Evolutionary conservation across 2,113 vertebrate genomes (phyloP).

Genomic region (Vireo altiloquus): DNA sequence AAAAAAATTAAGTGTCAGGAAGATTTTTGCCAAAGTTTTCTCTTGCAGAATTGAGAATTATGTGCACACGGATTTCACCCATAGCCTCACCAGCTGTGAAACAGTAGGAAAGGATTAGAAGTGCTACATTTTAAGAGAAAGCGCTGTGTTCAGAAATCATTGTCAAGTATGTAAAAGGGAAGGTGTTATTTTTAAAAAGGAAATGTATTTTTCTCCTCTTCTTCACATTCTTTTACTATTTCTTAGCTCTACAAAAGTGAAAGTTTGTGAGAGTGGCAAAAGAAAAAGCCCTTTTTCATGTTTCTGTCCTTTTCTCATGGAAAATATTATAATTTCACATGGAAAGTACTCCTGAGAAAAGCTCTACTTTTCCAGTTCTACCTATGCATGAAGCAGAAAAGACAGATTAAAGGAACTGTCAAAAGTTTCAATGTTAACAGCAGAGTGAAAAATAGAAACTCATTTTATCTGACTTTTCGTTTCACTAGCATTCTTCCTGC

Average conservation of each 20-base stretch:
- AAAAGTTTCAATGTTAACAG: conserved; percentile 1
- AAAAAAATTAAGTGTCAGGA: neutral
- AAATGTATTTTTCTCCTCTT: neutral
- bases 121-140: neutral
- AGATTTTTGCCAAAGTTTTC: neutral
- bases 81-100: neutral
- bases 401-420: conserved; percentile 15
- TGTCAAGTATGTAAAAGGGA: neutral
- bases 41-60: neutral
- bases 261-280: neutral
- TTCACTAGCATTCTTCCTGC: neutral
- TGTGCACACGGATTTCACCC: neutral
- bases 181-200: neutral
- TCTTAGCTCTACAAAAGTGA: neutral
- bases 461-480: neutral
- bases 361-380: neutral
- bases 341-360: neutral
- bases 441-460: conserved; percentile 14
- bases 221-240: neutral
- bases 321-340: neutral
- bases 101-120: neutral
- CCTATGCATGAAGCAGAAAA: neutral
- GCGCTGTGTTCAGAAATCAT: neutral
- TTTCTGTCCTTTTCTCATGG: neutral
- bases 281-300: neutral